These are phyloP conservation scores for Xiphydria camelus DNA, from an alignment of 2,888 invertebrate genomes.

Conservation along the genomic window DNA sequence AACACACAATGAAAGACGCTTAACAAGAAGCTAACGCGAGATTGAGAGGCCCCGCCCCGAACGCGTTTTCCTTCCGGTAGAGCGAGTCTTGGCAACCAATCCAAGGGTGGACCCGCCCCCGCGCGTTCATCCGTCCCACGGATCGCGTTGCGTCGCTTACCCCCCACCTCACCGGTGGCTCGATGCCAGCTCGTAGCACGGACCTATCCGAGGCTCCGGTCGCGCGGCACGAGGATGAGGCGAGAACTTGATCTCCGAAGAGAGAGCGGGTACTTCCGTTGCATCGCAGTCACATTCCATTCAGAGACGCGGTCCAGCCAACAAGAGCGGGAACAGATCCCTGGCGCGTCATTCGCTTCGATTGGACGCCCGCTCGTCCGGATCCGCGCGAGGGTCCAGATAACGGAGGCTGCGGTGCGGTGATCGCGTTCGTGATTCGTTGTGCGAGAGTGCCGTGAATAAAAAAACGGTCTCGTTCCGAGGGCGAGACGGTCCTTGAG, in stretches of 20 bases:
- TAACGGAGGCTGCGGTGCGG: too few species aligned
- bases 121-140: slow-evolving; percentile 20
- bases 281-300: slow-evolving; percentile 17
- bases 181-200: slow-evolving; percentile 9
- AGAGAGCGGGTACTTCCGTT: slow-evolving; percentile 2
- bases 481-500: too few species aligned
- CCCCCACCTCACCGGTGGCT: not conserved
- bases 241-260: not conserved
- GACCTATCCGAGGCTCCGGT: slow-evolving; percentile 3
- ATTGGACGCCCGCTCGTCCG: too few species aligned
- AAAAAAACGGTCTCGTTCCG: too few species aligned
- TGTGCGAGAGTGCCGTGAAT: too few species aligned
- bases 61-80: slow-evolving; percentile 35
- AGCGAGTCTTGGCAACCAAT: slow-evolving; percentile 38
- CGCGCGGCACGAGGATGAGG: too few species aligned
- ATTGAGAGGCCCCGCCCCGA: slow-evolving; percentile 56
- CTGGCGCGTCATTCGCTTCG: too few species aligned
- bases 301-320: slow-evolving; percentile 8
- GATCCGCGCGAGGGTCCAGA: too few species aligned
- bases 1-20: slow-evolving; percentile 60
- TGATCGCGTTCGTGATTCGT: too few species aligned
- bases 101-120: slow-evolving; percentile 35
- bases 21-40: slow-evolving; percentile 60
- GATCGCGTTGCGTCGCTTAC: slow-evolving; percentile 3
- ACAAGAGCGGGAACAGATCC: slow-evolving; percentile 4